Evolutionary conservation across 2,113 vertebrate species (phyloP), one percentile per base, ranked within the genome.

Genomic region (Lepisosteus oculatus): DNA sequence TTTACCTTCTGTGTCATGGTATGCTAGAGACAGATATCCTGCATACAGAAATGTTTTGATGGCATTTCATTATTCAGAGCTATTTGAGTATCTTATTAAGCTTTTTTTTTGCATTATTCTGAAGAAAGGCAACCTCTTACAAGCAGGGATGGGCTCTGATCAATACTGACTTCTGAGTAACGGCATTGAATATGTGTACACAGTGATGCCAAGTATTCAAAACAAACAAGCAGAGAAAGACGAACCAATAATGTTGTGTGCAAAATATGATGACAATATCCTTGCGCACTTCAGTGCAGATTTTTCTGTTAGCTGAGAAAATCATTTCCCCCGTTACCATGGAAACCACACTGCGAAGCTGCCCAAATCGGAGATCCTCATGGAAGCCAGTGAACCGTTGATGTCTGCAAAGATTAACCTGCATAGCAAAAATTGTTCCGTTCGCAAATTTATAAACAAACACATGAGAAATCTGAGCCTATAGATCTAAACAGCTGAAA

Each of bases 341-440:
- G 86, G 89, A 83, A 87, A 90, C 87, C 79, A 81, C 77, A 63
- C 70, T 83, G 85, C 77, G 81, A 90, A 84, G 79, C 85, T 85
- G 84, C 79, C 41, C 41, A 68, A 81, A 79, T 86, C 83, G 84
- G 78, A 86, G 85, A 83, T 88, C 84, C 84, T 89, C 76, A 43
- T 83, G 81, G 82, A 90, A 83, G 87, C 88, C 84, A 87, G 83
- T 84, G 87, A 90, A 83, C 79, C 69, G 75, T 81, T 82, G 71
- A 68, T 80, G 86, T 90, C 85, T 85, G 80, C 78, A 71, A 71
- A 82, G 83, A 90, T 88, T 87, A 90, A 91, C 89, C 86, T 80
- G 83, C 76, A 82, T 77, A 61, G 81, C 81, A 77, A 74, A 79
- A 86, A 77, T 65, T 76, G 76, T 78, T 74, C 73, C 72, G 76